phyloP scores from a whole-genome alignment of 92 coral and sea anemone species.

The Zoanthus solanderi region DNA sequence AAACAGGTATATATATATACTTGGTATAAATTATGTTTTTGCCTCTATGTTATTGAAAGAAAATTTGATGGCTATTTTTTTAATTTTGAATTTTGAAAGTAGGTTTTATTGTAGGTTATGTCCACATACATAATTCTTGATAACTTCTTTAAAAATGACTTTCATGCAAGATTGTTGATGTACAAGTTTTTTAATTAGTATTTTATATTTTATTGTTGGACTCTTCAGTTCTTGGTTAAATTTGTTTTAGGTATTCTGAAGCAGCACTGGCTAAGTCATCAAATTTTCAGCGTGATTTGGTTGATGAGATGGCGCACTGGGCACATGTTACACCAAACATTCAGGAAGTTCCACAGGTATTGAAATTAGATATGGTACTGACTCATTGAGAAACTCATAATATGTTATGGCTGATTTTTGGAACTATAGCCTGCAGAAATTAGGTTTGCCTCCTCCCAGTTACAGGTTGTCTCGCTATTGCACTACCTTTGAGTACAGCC shows the following conservation, averaged over 20 bases:
- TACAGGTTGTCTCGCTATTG: background rate
- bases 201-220: background rate
- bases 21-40: background rate
- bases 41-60: background rate
- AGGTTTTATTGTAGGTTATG: too few relatives aligned
- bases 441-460: background rate
- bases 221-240: background rate
- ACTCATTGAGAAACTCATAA: too few relatives aligned
- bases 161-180: too few relatives aligned
- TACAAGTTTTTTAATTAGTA: too few relatives aligned
- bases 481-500: too few relatives aligned
- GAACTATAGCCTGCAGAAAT: too few relatives aligned
- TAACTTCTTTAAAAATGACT: too few relatives aligned
- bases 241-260: conserved; percentile 63
- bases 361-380: too few relatives aligned
- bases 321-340: conserved; percentile 63
- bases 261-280: conserved; percentile 73
- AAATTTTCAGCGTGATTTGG: conserved; percentile 73
- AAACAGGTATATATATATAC: background rate
- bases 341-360: conserved; percentile 88
- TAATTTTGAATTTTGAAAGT: too few relatives aligned
- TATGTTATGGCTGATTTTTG: too few relatives aligned
- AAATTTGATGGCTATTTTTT: too few relatives aligned
- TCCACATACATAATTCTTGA: too few relatives aligned
- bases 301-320: conserved; percentile 75